Conservation (phyloP, 2,888 invertebrate species). For the Drosophila demipolita region DNA sequence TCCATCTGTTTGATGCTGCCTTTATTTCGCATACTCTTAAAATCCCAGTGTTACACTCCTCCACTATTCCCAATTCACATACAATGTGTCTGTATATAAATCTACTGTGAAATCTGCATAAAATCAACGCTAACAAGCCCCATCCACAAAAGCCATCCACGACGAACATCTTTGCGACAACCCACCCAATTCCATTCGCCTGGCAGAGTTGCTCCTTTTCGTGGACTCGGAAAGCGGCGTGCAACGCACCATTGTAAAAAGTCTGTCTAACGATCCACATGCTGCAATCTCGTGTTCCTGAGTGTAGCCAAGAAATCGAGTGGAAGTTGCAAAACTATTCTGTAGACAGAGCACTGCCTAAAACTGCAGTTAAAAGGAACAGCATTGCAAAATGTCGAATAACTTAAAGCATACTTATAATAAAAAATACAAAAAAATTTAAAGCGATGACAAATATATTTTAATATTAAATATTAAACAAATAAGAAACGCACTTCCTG, state of each 20-base stretch:
- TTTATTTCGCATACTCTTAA: slow-evolving; percentile 34
- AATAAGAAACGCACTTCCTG: neutral
- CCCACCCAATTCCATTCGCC: slow-evolving; percentile 37
- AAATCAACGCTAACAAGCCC: slow-evolving; percentile 80
- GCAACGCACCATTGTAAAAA: slow-evolving; percentile 39
- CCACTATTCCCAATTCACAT: slow-evolving; percentile 10
- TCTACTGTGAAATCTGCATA: slow-evolving; percentile 77
- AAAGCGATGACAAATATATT: neutral
- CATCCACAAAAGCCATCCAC: slow-evolving; percentile 47
- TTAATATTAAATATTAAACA: neutral
- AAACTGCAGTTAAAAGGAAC: neutral
- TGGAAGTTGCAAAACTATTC: slow-evolving; percentile 52
- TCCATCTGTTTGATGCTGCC: slow-evolving; percentile 35
- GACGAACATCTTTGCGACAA: slow-evolving; percentile 62
- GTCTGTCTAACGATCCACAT: slow-evolving; percentile 48
- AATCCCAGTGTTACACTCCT: neutral
- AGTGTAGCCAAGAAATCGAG: slow-evolving; percentile 50
- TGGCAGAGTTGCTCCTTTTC: slow-evolving; percentile 33
- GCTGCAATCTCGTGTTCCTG: slow-evolving; percentile 58
- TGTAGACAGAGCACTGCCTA: slow-evolving; percentile 32
- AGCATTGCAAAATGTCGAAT: neutral
- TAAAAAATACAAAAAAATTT: neutral
- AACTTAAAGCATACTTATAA: neutral
- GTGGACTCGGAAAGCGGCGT: neutral
- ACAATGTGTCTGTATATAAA: slow-evolving; percentile 75